A percentile compares a stretch with the other conserved stretches of the same genome.
Conservation (phyloP, 2,797 vertebrate genomes). For the Halcyon leucocephala region DNA sequence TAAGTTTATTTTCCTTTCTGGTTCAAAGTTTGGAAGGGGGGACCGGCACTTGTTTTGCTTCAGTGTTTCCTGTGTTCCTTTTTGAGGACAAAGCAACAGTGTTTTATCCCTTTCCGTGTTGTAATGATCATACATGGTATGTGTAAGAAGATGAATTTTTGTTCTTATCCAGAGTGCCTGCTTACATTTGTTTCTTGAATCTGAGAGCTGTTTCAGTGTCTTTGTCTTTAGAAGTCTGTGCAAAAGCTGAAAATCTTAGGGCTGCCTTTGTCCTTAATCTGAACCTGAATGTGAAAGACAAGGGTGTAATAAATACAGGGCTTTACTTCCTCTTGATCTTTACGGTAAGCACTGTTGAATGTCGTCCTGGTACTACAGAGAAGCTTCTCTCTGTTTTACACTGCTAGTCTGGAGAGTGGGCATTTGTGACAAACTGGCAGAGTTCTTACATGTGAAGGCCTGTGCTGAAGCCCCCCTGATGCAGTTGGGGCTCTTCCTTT, state of each 20-base stretch:
- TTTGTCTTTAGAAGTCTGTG: neutral
- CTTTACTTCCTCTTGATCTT: neutral
- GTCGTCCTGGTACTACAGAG: neutral
- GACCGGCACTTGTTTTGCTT: neutral
- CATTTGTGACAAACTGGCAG: neutral
- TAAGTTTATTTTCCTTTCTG: neutral
- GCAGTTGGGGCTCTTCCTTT: neutral
- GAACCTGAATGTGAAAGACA: neutral
- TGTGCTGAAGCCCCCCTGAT: neutral
- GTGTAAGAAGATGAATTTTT: neutral
- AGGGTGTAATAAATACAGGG: neutral
- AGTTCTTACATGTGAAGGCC: neutral
- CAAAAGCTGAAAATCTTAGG: neutral
- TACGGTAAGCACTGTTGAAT: neutral
- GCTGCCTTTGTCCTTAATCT: neutral
- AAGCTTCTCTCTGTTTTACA: neutral
- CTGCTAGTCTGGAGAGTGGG: neutral
- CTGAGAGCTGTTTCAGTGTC: neutral
- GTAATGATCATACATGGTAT: neutral
- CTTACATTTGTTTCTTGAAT: neutral
- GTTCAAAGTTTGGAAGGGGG: neutral
- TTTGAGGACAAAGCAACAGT: neutral
- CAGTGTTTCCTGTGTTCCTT: neutral
- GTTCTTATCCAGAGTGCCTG: neutral
- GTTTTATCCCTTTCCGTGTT: neutral